Base-by-base conservation (phyloP, 1,140 invertebrate species). In the Rhyacophila brunnea region DNA sequence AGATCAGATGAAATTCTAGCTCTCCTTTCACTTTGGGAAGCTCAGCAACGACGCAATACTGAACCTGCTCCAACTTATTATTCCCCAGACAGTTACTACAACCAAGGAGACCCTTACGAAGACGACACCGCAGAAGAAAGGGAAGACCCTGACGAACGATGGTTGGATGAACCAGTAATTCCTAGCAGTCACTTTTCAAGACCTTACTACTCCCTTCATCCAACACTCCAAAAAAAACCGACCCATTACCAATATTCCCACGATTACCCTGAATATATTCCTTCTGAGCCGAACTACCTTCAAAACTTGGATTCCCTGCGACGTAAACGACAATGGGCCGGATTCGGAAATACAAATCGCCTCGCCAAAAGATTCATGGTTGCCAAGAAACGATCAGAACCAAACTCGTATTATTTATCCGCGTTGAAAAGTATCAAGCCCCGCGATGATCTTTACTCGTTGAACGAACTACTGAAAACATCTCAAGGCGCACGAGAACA, bases 301-400 rank as follows among this genome's bases (percentile, higher is more conserved):
- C 69, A 73, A 20, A 75, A 75, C 50, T 71, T 77, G 49, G 76
- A 79, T 35, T 72, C 74, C 1, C 18, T 62, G 15, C 75, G 76
- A 38, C 75, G 77, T 57, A 79, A 79, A 62, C 71, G 74, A 60
- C 74, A 77, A 62, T 78, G 78, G 52, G 50, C 57, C 28, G 61
- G 64, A 2, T 77, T 75, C 60, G 75, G 74, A 49, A 71, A 75
- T 68, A 54, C 20, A 36, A 64, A 60, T 38, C 45, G 48, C 1
- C 23, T 51, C 2, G 23, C 56, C n/a, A 79, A 79, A 61, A 67
- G 77, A 10, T 79, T 79, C 66, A 79, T 79, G 76, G 77, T 79
- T 2, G 73, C 77, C 5, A 69, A 74, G 58, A 79, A 79, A 64
- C 74, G 77, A 9, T 76, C 75, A 0, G 73, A 78, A 36, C 65